Conservation (phyloP, 2,888 invertebrate species). For the Erebia palarica region DNA sequence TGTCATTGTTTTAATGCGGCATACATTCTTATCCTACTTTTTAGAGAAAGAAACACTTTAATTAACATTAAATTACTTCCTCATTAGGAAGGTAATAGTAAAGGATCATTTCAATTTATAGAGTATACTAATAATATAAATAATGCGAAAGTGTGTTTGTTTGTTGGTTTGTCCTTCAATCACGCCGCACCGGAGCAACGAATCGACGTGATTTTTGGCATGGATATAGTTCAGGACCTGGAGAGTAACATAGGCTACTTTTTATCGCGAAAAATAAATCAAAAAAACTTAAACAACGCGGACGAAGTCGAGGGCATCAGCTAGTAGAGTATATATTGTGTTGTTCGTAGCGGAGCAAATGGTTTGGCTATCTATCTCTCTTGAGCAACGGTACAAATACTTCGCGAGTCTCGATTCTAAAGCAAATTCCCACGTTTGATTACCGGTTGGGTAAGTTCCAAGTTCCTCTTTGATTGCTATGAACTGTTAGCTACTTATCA, state of each 20-base stretch:
- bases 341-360: neutral
- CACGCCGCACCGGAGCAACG: no score
- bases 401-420: neutral
- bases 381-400: slow-evolving; percentile 7
- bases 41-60: neutral
- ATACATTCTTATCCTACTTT: slow-evolving; percentile 10
- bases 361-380: neutral
- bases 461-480: slow-evolving; percentile 1
- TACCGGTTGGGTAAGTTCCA: slow-evolving; percentile 11
- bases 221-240: no score
- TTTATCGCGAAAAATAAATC: no score
- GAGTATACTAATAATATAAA: neutral
- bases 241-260: no score
- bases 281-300: no score
- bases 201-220: no score
- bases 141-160: neutral
- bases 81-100: neutral
- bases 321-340: no score
- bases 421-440: slow-evolving; percentile 18
- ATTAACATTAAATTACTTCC: neutral
- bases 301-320: no score
- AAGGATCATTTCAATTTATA: neutral
- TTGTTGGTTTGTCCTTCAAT: no score
- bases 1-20: slow-evolving; percentile 15
- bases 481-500: neutral